These are phyloP conservation scores for Gouania willdenowi DNA, from an alignment of 2,797 vertebrate genomes.

Conservation along the genomic window DNA sequence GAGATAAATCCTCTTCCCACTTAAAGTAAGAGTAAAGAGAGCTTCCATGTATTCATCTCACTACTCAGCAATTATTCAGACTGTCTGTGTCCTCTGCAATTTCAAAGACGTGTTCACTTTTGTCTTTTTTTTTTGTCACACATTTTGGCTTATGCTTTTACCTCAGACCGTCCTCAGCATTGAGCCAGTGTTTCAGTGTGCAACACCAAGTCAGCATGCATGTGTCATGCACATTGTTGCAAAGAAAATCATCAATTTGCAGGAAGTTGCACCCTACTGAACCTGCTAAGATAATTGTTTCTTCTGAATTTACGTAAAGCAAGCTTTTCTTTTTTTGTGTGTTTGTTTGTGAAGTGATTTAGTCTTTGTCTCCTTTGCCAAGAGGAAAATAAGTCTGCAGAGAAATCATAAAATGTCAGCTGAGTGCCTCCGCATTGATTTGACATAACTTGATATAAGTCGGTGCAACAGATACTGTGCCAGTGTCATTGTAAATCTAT, in stretches of 20 bases:
- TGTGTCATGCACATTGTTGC: slow-evolving; percentile 35
- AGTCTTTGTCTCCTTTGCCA: slow-evolving; percentile 22
- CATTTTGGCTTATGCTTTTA: slow-evolving; percentile 22
- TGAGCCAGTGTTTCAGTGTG: slow-evolving; percentile 1
- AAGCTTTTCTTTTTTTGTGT: slow-evolving; percentile 46
- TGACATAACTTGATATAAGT: slow-evolving; percentile 58
- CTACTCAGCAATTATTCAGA: slow-evolving; percentile 51
- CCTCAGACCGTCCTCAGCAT: slow-evolving; percentile 13
- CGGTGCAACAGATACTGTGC: slow-evolving; percentile 46
- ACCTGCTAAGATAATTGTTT: slow-evolving; percentile 33
- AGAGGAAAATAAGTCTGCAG: slow-evolving; percentile 12
- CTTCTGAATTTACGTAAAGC: slow-evolving; percentile 12
- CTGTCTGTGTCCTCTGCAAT: slow-evolving; percentile 43
- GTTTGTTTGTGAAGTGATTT: slow-evolving; percentile 52
- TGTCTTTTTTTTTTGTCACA: slow-evolving; percentile 20
- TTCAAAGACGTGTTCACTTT: slow-evolving; percentile 40
- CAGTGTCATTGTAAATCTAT: slow-evolving; percentile 63
- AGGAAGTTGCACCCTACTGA: slow-evolving; percentile 34
- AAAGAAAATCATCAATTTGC: slow-evolving; percentile 39
- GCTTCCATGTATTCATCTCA: slow-evolving; percentile 39
- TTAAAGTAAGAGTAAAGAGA: slow-evolving; percentile 21
- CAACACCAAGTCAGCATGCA: slow-evolving; percentile 36
- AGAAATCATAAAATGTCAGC: slow-evolving; percentile 28
- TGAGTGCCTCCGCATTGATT: slow-evolving; percentile 9
- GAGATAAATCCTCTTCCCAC: slow-evolving; percentile 57